These are phyloP conservation scores for Cyanistes caeruleus DNA, from an alignment of 2,113 vertebrate species.

Conservation along the genomic window DNA sequence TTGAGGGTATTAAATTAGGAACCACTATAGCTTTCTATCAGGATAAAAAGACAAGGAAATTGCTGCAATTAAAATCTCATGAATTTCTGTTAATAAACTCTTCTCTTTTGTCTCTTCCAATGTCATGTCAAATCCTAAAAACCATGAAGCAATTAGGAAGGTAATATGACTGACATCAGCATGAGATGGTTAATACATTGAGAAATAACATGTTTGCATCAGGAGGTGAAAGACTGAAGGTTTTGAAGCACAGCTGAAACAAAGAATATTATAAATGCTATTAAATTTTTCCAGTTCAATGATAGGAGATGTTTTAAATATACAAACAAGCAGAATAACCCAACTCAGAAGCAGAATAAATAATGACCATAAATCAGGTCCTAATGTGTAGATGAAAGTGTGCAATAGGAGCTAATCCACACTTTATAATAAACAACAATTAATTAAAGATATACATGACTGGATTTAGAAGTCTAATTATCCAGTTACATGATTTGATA, in stretches of 20 bases:
- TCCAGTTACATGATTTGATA: constrained; percentile 34
- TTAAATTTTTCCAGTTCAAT: neutral
- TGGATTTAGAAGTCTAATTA: constrained; percentile 43
- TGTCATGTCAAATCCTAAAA: neutral
- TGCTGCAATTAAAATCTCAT: neutral
- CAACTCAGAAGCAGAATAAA: neutral
- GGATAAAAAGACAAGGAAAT: neutral
- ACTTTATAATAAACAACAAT: constrained; percentile 26
- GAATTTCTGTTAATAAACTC: neutral
- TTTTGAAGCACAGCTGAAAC: neutral
- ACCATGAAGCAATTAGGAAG: neutral
- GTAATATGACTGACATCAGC: neutral
- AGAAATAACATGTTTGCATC: neutral
- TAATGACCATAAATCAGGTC: neutral
- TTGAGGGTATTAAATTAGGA: neutral
- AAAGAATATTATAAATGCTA: neutral
- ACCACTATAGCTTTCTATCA: neutral
- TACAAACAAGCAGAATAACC: neutral
- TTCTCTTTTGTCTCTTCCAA: neutral
- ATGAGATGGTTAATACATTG: neutral
- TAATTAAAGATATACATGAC: constrained; percentile 36
- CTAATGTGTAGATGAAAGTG: neutral
- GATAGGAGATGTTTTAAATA: neutral
- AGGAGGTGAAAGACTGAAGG: neutral
- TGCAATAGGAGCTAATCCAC: neutral